phyloP scores from a whole-genome alignment of 2,888 invertebrate genomes.

The Leistus spinibarbis region DNA sequence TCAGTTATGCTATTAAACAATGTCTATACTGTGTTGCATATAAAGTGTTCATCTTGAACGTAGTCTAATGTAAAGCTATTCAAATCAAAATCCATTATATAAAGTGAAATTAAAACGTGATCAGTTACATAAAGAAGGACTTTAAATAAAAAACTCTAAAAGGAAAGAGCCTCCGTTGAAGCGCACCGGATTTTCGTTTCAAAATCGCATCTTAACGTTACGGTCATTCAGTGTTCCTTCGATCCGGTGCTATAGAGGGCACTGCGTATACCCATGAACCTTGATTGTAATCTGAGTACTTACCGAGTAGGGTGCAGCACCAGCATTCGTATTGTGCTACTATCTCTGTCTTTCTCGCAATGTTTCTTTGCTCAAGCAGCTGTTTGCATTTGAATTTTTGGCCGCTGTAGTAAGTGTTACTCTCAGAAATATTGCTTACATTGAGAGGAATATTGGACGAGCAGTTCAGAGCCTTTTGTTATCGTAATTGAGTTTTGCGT shows the following conservation, averaged over 20 bases:
- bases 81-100: background rate
- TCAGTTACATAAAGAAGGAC: background rate
- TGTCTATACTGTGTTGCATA: background rate
- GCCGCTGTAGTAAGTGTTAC: conserved; percentile 16
- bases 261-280: background rate
- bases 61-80: background rate
- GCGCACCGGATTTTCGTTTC: background rate
- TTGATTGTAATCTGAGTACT: conserved; percentile 5
- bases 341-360: background rate
- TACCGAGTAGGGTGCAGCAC: background rate
- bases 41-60: background rate
- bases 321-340: background rate
- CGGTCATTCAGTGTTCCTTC: background rate
- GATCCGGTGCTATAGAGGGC: background rate
- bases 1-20: background rate
- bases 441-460: conserved; percentile 11
- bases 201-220: background rate
- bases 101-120: background rate
- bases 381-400: conserved; percentile 34
- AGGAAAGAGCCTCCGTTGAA: background rate
- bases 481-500: conserved; percentile 35
- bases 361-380: conserved; percentile 26
- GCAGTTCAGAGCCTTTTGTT: conserved; percentile 23
- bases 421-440: conserved; percentile 26
- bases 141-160: background rate